A percentile compares a stretch with the other conserved stretches of the same genome.
phyloP scores from a whole-genome alignment of 2,797 vertebrate species.

The Acomys russatus region DNA sequence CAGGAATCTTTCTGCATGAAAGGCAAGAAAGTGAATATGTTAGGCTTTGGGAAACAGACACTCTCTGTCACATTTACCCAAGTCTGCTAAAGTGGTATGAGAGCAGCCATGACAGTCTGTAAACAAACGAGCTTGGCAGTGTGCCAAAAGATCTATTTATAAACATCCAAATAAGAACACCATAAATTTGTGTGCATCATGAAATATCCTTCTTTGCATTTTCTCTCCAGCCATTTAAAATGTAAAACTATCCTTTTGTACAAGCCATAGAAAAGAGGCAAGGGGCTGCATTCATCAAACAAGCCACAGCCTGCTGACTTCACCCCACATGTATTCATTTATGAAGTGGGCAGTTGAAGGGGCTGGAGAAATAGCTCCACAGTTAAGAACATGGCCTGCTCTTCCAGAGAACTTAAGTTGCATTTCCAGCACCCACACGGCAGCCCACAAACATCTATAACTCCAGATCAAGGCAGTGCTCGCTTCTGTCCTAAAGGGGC shows the following conservation, averaged over 20 bases:
- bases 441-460: neutral
- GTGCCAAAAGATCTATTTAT: slow-evolving; percentile 44
- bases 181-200: slow-evolving; percentile 60
- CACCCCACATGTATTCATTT: neutral
- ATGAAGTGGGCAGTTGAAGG: neutral
- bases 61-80: neutral
- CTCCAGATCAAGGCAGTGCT: neutral
- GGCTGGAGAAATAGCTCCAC: neutral
- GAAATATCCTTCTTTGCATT: slow-evolving; percentile 57
- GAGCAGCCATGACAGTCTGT: neutral
- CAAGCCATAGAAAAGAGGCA: neutral
- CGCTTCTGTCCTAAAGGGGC: neutral
- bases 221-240: slow-evolving; percentile 50
- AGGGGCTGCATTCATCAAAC: neutral
- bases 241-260: slow-evolving; percentile 25
- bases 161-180: slow-evolving; percentile 55
- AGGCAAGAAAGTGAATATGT: neutral
- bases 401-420: neutral
- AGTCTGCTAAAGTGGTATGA: neutral
- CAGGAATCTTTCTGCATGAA: neutral
- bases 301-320: neutral
- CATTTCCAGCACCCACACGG: neutral
- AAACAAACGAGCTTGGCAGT: slow-evolving; percentile 31
- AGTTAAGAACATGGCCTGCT: neutral
- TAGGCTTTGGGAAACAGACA: neutral